Evolutionary conservation across 1,140 invertebrate genomes (phyloP).

Genomic region (Caenorhabditis latens): DNA sequence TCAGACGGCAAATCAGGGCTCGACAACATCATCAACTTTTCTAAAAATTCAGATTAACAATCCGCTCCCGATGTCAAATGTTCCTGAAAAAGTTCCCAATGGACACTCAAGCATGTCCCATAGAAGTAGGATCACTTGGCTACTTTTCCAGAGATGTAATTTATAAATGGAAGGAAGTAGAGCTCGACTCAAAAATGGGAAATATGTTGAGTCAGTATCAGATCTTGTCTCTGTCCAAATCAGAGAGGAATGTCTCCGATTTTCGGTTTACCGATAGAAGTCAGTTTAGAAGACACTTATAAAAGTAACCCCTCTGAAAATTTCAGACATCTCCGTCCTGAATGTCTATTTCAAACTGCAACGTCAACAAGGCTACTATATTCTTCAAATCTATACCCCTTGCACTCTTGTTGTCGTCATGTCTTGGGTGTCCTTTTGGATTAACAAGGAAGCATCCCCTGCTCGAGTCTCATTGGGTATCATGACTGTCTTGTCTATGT

Average conservation of each 20-base stretch:
- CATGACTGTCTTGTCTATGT: slow-evolving; percentile 72
- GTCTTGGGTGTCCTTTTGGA: slow-evolving; percentile 87
- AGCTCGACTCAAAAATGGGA: slow-evolving; percentile 85
- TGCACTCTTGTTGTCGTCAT: slow-evolving; percentile 96
- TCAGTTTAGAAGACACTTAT: slow-evolving; percentile 24
- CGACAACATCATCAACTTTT: too few relatives aligned
- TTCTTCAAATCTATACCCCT: slow-evolving; percentile 98
- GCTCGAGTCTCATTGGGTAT: slow-evolving; percentile 72
- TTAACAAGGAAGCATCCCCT: slow-evolving; percentile 74
- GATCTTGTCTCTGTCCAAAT: slow-evolving; percentile 83
- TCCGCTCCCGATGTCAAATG: slow-evolving; percentile 96
- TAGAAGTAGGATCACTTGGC: slow-evolving; percentile 83
- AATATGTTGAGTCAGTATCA: slow-evolving; percentile 93
- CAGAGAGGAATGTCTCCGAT: slow-evolving; percentile 68
- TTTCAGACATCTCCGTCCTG: slow-evolving; percentile 84
- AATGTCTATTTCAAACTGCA: slow-evolving; percentile 89
- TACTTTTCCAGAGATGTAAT: slow-evolving; percentile 89
- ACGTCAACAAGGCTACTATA: slow-evolving; percentile 90
- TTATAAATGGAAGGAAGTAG: slow-evolving; percentile 86
- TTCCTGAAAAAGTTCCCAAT: slow-evolving; percentile 94
- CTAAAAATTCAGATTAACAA: slow-evolving; percentile 85
- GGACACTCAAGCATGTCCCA: slow-evolving; percentile 81
- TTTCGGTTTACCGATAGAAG: slow-evolving; percentile 60
- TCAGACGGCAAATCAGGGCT: neutral
- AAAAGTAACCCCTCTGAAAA: too few relatives aligned